Base-by-base conservation (phyloP, 1,140 invertebrate genomes). In the Brachionus rubens region DNA sequence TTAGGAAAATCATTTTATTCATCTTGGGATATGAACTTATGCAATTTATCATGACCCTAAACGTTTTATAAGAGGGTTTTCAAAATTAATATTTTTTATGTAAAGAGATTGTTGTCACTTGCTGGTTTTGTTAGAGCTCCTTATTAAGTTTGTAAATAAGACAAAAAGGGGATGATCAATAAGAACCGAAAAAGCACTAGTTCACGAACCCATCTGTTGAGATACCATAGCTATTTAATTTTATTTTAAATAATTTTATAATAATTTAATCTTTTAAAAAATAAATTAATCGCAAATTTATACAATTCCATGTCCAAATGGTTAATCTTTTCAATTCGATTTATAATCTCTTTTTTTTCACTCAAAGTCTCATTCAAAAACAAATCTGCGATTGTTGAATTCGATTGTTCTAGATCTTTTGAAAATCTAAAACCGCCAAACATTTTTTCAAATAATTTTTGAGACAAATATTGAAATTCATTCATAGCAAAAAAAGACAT, bases 271-370 rank as follows among this genome's bases (percentile, higher is more conserved):
- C 93, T 88, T 81, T 91, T 87, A 79, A 93, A 89, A 80, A 98
- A 90, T 77, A 98, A 87, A 81, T 90, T 89, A 82, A 91, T 91
- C 50, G 96, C 95, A 86, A 91, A 99, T 72, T 91, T 88, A 83
- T 98, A 99, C 21, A 99, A 87, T 86, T 96, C 90, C 30, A 96
- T 86, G 84, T 99, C 96, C 56, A 99, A 86, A 54, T 88, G 87
- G 86, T 98, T 99, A 50, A 93, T 86, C 80, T 89, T 85, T 79
- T 88, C 88, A 78, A 98, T 90, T 81, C 87, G 88, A 16, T 89
- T 87, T 36, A 59, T 28, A 92, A 83, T 80, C 93, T 91, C 76
- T 90, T 87, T 1, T 87, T 82, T 41, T 88, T 89, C 52, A 96
- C 85, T 50, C 89, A 56, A 4, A 16, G n/a, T 33, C 16, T 19